Evolutionary conservation across 1,140 invertebrate genomes (phyloP), one percentile per base, ranked within the genome.

Genomic region (Trachymyrmex septentrionalis): DNA sequence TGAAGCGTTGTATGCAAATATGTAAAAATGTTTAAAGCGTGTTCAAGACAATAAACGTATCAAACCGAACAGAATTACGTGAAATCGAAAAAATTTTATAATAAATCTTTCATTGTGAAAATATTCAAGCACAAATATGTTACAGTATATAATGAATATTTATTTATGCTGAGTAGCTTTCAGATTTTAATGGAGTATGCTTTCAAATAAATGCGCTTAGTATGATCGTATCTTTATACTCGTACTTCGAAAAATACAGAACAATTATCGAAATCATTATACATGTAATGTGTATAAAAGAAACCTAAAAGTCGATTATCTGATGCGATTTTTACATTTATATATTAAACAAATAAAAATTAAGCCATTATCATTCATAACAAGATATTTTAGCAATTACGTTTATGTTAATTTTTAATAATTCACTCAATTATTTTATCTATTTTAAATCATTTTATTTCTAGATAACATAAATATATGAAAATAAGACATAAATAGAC

Each of bases 81-180:
- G 30, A 69, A 80, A 80, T 27, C 0, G 59, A 2, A 55, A 24
- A 80, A 80, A 69, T 57, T 53, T 38, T 24, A 3, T 21, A 21
- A 71, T 67, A 66, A 80, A 67, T 38, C n/a, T 12, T 67, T 16
- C 21, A 67, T 80, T 67, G 21, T 66, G 27, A 34, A 24, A 81
- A 57, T 21, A 24, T 48, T 50, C 63, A n/a, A 2, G n/a, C 9
- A 69, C 0, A 38, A 57, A 69, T 69, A 24, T 21, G n/a, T 16
- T 38, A n/a, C 9, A 38, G 10, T 16, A 38, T 80, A 38, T 55
- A 3, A 53, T 69, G 12, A 81, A 81, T 81, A 55, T 81, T 34
- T 55, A 21, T 69, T 69, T 81, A 69, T 81, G 48, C 21, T 81
- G 14, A 81, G 16, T 30, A 57, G 19, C 50, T 69, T 53, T 30